These are phyloP conservation scores for Toxotes jaculatrix DNA, from an alignment of 2,113 vertebrate genomes.

Conservation along the genomic window DNA sequence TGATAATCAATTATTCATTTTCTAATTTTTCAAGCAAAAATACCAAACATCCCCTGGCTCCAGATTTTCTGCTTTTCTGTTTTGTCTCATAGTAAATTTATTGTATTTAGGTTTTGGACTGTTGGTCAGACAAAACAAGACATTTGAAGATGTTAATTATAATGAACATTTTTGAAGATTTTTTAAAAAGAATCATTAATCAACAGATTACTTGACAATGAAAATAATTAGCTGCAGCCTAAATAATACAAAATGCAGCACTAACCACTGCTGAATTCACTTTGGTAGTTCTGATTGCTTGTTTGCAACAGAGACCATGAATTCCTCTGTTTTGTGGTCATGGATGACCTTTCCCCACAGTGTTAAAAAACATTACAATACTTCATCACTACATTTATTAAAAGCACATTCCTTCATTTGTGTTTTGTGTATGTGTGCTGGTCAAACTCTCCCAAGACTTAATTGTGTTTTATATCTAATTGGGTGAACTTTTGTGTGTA, in stretches of 20 bases:
- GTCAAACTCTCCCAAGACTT: not conserved
- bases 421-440: not conserved
- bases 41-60: not conserved
- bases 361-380: not conserved
- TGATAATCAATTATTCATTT: not conserved
- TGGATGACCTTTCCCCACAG: not conserved
- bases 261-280: not conserved
- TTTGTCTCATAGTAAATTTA: not conserved
- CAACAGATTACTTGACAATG: not conserved
- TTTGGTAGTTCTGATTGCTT: not conserved
- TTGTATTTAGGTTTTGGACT: not conserved
- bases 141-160: not conserved
- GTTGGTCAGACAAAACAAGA: not conserved
- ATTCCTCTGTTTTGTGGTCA: not conserved
- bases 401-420: not conserved
- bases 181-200: not conserved
- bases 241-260: not conserved
- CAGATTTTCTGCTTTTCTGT: not conserved
- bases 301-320: not conserved
- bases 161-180: not conserved
- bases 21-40: not conserved
- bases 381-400: not conserved
- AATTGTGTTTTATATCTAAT: constrained; percentile 9
- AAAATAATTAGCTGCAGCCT: not conserved
- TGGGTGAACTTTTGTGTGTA: not conserved